Base-by-base conservation (phyloP, 2,797 vertebrate species). In the Pseudopleuronectes americanus region DNA sequence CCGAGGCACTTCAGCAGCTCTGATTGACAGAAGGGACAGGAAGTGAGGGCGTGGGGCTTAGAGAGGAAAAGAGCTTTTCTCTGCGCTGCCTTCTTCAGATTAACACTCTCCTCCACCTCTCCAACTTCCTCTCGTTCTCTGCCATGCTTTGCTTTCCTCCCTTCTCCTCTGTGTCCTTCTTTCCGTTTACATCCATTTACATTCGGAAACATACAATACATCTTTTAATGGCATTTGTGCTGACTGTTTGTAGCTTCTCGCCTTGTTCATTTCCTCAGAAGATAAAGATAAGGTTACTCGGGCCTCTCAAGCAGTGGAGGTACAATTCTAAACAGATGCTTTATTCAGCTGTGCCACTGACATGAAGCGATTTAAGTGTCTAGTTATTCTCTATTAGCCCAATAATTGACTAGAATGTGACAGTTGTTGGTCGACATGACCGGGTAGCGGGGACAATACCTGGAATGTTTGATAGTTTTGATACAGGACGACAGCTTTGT, bases 51-150 rank as follows among this genome's bases (percentile, higher is more conserved):
- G 77, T 86, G 88, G 84, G 74, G 85, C 76, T 84, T 76, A 89
- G 75, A 87, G 66, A 75, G 81, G 77, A 85, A 88, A 87, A 85
- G 68, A 85, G 86, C 84, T 90, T 92, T 90, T 88, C 79, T 89
- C 76, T 90, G 74, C 36, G 68, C 83, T 76, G 81, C 86, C 87
- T 86, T 69, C 77, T 79, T 85, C 80, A 77, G 84, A 92, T 94
- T 93, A 92, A 89, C 89, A 91, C 93, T 92, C 92, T 89, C 83
- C 83, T 82, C 84, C 69, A 75, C 68, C 75, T 79, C 86, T 87
- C 70, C 71, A 79, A 85, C 87, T 87, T 76, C 77, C 71, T 83
- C 81, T 79, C 24, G 26, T 80, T 68, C 69, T 54, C 51, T 13
- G 14, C 57, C 68, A 53, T 62, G 41, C 59, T 38, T 52, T 64